These are phyloP conservation scores for Malurus melanocephalus DNA, from an alignment of 2,113 vertebrate genomes.

Conservation along the genomic window DNA sequence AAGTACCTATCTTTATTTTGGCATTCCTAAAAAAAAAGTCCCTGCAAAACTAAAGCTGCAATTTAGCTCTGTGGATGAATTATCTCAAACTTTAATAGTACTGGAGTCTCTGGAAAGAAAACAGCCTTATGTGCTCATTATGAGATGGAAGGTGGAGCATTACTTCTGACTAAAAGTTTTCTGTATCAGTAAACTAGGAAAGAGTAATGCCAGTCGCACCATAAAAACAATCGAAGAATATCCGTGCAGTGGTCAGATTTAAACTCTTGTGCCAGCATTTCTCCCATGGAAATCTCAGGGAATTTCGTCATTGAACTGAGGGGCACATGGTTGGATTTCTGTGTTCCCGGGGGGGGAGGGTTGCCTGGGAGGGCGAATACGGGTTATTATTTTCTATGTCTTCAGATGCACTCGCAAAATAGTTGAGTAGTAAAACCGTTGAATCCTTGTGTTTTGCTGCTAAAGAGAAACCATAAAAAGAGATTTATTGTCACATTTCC, in stretches of 20 bases:
- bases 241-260: background rate
- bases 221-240: background rate
- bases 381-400: background rate
- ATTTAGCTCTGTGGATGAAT: background rate
- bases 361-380: background rate
- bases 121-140: background rate
- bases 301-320: background rate
- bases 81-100: background rate
- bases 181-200: background rate
- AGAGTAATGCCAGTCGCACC: background rate
- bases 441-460: slow-evolving; percentile 53
- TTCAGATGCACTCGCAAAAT: slow-evolving; percentile 16
- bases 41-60: background rate
- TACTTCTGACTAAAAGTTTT: background rate
- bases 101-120: background rate
- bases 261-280: background rate
- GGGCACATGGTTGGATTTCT: background rate
- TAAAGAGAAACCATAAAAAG: slow-evolving; percentile 65
- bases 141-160: background rate
- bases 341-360: too few species aligned
- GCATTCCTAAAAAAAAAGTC: background rate
- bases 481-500: slow-evolving; percentile 72
- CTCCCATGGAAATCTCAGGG: background rate
- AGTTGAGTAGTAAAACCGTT: background rate
- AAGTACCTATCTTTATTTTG: background rate